A percentile compares a stretch with the other conserved stretches of the same genome.
phyloP scores from a whole-genome alignment of 2,797 vertebrate genomes.

The Thalassophryne amazonica region DNA sequence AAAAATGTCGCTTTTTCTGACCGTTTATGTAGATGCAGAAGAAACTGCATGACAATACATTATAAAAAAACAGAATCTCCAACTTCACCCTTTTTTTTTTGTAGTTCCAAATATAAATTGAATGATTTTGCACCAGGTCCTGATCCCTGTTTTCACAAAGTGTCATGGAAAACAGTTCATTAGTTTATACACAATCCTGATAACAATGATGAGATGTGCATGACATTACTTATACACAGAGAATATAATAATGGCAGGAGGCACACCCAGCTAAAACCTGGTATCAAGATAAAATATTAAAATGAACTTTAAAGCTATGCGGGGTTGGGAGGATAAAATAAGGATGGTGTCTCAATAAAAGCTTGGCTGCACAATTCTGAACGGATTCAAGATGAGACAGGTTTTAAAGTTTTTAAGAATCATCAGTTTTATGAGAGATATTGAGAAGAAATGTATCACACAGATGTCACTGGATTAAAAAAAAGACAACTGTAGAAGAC shows the following conservation, averaged over 20 bases:
- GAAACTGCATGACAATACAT: too few relatives aligned
- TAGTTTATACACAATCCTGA: too few relatives aligned
- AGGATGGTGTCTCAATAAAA: slow-evolving; percentile 7
- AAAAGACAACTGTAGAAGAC: not conserved
- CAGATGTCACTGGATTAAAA: not conserved
- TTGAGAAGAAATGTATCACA: slow-evolving; percentile 11
- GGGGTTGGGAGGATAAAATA: not conserved
- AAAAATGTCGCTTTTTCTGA: too few relatives aligned
- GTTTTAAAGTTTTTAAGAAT: slow-evolving; percentile 8
- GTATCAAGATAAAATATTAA: slow-evolving; percentile 37
- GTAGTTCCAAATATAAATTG: too few relatives aligned
- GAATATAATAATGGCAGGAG: slow-evolving; percentile 1
- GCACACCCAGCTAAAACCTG: not conserved
- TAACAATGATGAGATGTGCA: too few relatives aligned
- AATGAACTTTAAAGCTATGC: slow-evolving; percentile 6
- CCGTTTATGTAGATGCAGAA: too few relatives aligned
- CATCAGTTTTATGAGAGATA: not conserved
- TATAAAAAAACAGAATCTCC: too few relatives aligned
- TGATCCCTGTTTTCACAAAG: too few relatives aligned
- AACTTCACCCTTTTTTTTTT: too few relatives aligned
- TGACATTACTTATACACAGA: too few relatives aligned
- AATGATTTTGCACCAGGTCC: too few relatives aligned
- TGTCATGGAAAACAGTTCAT: too few relatives aligned
- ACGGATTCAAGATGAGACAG: not conserved
- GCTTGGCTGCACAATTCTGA: slow-evolving; percentile 4